Percentiles rank a stretch among this genome's conserved stretches.
These are phyloP conservation scores for Drosophila recens DNA, from an alignment of 2,888 invertebrate genomes.

Conservation along the genomic window DNA sequence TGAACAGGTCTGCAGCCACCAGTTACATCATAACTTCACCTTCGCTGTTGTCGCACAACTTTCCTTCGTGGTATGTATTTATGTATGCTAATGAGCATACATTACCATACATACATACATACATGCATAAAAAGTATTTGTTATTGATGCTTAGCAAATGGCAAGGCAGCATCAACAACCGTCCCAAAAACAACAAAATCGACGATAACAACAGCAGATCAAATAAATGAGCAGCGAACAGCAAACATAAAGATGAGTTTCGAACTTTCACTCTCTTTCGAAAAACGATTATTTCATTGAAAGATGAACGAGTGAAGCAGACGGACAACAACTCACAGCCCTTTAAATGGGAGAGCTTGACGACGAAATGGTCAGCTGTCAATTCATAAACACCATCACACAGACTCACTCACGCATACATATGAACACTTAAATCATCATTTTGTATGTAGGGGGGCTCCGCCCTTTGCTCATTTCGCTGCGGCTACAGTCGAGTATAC, in stretches of 20 bases:
- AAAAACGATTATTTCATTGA: constrained; percentile 47
- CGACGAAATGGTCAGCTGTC: not conserved
- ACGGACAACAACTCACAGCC: not conserved
- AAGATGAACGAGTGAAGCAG: constrained; percentile 38
- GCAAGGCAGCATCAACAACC: constrained; percentile 33
- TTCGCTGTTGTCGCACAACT: constrained; percentile 15
- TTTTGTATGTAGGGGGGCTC: too few relatives aligned
- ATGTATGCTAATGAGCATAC: too few relatives aligned
- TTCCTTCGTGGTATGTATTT: constrained; percentile 36
- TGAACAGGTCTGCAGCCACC: too few relatives aligned
- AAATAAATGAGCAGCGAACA: constrained; percentile 47
- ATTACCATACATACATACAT: not conserved
- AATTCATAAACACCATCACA: too few relatives aligned
- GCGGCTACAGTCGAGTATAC: too few relatives aligned
- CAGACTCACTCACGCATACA: too few relatives aligned
- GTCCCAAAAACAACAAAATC: not conserved
- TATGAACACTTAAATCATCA: too few relatives aligned
- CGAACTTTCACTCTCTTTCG: constrained; percentile 69
- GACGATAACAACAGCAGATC: constrained; percentile 24
- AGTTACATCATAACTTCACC: too few relatives aligned
- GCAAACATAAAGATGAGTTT: constrained; percentile 23
- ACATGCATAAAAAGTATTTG: constrained; percentile 61
- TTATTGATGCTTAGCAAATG: constrained; percentile 72
- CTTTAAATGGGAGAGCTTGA: not conserved
- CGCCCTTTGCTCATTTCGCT: too few relatives aligned